Base-by-base conservation (phyloP, 2,113 vertebrate species). In the Ceratotherium simum region DNA sequence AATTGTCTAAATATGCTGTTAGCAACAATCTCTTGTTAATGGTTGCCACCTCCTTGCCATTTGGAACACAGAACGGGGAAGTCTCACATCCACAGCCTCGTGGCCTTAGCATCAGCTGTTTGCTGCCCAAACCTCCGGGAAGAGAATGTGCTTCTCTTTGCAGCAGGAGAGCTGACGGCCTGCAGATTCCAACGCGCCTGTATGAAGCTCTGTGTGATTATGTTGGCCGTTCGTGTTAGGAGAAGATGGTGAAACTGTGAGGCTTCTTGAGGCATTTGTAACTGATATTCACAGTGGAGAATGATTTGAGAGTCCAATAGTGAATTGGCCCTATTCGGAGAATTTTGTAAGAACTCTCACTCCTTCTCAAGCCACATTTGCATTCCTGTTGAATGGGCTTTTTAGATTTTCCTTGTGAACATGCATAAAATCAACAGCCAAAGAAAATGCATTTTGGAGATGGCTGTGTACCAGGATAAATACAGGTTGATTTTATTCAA, bases 1-100 rank as follows among this genome's bases (percentile, higher is more conserved):
- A 65, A 54, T 96, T 95, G 78, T 78, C 75, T 16, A 72, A 89
- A 75, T 95, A 97, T 54, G 48, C 91, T 98, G 94, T 97, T 97
- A 39, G 81, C 46, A 84, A 93, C 92, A 91, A 96, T 97, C 62
- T 87, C 95, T 95, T 92, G 89, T 97, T 98, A 97, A 76, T 98
- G 98, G 96, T 90, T 85, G 97, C 97, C 83, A 84, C 90, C 75
- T 65, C 86, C 79, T 75, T 96, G 86, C 96, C 95, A 92, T 90
- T 96, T 95, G 96, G 92, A 97, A 76, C 42, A 1, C 4, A 36
- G 82, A 90, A 31, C 20, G 36, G 89, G 42, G 67, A 81, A 58
- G 58, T 86, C 82, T 94, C 46, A 23, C 39, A 56, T 69, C 64
- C 27, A 46, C 48, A 78, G 65, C 67, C 46, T 39, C 6, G 6